Percentiles rank a stretch among this genome's conserved stretches.
Conservation (phyloP, 2,113 vertebrate genomes). For the Caloenas nicobarica region DNA sequence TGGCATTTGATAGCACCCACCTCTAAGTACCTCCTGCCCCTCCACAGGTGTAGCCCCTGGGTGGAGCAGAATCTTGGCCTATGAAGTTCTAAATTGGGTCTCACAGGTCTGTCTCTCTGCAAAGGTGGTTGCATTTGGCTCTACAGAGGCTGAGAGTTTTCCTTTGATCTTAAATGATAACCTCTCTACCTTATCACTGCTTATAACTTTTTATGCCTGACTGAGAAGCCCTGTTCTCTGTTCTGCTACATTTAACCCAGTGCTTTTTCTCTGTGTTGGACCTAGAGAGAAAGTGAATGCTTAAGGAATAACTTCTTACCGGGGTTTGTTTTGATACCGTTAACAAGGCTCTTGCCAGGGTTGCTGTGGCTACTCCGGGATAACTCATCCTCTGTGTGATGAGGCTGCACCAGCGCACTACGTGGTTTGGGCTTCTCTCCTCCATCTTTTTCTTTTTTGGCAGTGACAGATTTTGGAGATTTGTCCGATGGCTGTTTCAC, state of each 20-base stretch:
- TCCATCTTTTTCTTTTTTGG: conserved; percentile 81
- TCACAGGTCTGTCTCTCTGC: not conserved
- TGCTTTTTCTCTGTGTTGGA: not conserved
- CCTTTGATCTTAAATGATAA: not conserved
- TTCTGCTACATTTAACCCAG: not conserved
- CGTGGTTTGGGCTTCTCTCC: conserved; percentile 81
- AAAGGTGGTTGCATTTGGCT: not conserved
- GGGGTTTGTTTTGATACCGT: conserved; percentile 83
- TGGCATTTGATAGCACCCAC: not conserved
- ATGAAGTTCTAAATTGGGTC: not conserved
- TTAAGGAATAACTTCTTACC: conserved; percentile 74
- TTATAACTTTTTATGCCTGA: not conserved
- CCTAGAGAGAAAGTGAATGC: not conserved
- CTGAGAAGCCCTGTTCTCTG: not conserved
- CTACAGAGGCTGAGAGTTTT: not conserved
- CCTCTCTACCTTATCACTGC: not conserved
- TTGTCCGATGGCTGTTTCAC: conserved; percentile 82
- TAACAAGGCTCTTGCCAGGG: conserved; percentile 81
- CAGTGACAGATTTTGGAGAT: conserved; percentile 75
- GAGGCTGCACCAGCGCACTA: conserved; percentile 74
- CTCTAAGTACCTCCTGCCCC: not conserved
- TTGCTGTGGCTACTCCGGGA: conserved; percentile 82
- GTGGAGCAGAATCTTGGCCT: not conserved
- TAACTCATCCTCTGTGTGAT: conserved; percentile 81
- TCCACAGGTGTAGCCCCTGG: not conserved